A percentile compares a stretch with the other conserved stretches of the same genome.
Evolutionary conservation across 2,113 vertebrate genomes (phyloP).

Genomic region (Raja brachyura): DNA sequence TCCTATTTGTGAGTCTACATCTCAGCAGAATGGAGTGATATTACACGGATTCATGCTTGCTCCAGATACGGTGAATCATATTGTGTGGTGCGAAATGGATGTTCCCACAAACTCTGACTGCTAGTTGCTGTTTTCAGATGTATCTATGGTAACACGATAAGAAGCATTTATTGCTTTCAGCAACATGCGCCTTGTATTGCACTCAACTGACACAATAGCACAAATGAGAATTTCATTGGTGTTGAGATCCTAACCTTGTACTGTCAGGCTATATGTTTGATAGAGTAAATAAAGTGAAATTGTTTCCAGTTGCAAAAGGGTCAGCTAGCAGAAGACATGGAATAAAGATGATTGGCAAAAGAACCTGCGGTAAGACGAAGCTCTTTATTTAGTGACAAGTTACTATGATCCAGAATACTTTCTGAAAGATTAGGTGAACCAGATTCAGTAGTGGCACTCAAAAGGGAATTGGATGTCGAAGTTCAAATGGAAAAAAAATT

Average conservation of each 20-base stretch:
- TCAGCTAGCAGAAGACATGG: neutral
- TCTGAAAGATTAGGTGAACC: neutral
- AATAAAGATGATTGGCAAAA: neutral
- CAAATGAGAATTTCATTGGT: neutral
- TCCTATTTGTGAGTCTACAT: neutral
- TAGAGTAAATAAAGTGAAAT: neutral
- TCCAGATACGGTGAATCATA: neutral
- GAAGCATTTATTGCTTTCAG: slow-evolving; percentile 18
- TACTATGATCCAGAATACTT: neutral
- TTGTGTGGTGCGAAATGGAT: neutral
- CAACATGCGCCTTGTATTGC: neutral
- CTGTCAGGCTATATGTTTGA: neutral
- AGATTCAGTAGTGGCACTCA: neutral
- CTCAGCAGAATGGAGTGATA: neutral
- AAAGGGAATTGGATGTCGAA: neutral
- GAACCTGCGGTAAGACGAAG: neutral
- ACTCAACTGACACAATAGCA: no score
- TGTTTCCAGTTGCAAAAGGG: neutral
- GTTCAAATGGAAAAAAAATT: neutral
- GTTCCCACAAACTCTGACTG: neutral
- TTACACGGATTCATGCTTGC: neutral
- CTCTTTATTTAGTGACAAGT: neutral
- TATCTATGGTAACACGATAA: slow-evolving; percentile 14
- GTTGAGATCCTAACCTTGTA: no score
- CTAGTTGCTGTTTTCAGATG: neutral